Percentiles rank a stretch among this genome's conserved stretches.
phyloP scores from a whole-genome alignment of 2,888 invertebrate genomes.

The Lepidochrysops patricia region DNA sequence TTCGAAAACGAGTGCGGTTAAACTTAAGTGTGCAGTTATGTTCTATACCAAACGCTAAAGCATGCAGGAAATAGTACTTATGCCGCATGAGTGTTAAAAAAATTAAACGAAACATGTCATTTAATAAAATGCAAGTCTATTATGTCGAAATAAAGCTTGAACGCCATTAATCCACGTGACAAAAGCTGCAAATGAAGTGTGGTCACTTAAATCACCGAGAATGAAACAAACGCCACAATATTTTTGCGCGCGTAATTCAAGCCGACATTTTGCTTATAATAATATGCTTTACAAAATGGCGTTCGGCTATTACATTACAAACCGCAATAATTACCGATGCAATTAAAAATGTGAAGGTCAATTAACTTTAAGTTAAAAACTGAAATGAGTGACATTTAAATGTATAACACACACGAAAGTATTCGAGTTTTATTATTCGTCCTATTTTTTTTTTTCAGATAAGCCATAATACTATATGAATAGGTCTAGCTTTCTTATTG shows the following conservation, averaged over 20 bases:
- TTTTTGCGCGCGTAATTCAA: constrained; percentile 8
- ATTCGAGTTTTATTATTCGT: too few species aligned
- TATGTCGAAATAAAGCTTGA: neutral
- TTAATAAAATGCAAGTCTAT: neutral
- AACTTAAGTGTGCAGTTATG: too few species aligned
- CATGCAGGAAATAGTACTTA: too few species aligned
- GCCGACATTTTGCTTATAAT: constrained; percentile 1
- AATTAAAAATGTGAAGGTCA: neutral
- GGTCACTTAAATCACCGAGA: constrained; percentile 51
- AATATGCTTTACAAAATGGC: constrained; percentile 3
- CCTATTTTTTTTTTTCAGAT: too few species aligned
- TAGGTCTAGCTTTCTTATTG: too few species aligned
- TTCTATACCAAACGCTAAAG: too few species aligned
- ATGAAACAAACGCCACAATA: constrained; percentile 8
- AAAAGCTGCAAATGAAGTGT: constrained; percentile 49
- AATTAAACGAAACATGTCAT: neutral
- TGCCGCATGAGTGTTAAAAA: neutral
- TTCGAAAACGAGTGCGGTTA: too few species aligned
- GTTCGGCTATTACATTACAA: neutral
- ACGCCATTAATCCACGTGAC: constrained; percentile 35
- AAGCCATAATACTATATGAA: too few species aligned
- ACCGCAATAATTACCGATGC: neutral
- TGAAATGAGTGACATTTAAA: too few species aligned
- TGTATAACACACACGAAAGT: too few species aligned
- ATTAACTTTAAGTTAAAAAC: neutral